These are phyloP conservation scores for Seriola quinqueradiata DNA, from an alignment of 2,113 vertebrate species.

Conservation along the genomic window DNA sequence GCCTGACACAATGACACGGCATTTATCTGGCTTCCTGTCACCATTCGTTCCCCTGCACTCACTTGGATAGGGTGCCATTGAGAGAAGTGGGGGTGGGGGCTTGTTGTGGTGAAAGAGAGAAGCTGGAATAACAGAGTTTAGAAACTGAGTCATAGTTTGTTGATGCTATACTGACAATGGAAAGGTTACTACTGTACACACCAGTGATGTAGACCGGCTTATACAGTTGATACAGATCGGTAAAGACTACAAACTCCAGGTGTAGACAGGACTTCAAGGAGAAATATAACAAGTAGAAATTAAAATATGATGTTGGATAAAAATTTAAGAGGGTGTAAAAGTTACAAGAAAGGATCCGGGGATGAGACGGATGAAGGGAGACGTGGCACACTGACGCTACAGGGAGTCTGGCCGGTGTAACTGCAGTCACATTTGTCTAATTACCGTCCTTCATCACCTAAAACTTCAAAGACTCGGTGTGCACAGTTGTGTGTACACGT, in stretches of 20 bases:
- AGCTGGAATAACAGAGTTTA: neutral
- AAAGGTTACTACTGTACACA: neutral
- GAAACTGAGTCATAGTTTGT: conserved; percentile 21
- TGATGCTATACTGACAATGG: neutral
- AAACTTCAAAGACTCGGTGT: conserved; percentile 44
- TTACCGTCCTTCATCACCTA: conserved; percentile 23
- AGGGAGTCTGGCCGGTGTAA: conserved; percentile 24
- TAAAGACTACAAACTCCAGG: neutral
- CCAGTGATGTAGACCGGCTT: neutral
- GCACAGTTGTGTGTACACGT: conserved; percentile 7
- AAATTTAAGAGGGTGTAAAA: too few relatives aligned
- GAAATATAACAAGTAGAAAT: neutral
- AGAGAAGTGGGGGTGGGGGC: conserved; percentile 14
- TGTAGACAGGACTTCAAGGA: neutral
- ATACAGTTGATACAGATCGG: neutral
- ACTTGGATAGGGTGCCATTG: conserved; percentile 46
- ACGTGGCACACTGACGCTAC: neutral
- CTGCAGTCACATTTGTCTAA: conserved; percentile 34
- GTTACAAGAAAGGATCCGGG: neutral
- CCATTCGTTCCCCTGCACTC: conserved; percentile 67
- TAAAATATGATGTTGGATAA: neutral
- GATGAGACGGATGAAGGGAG: neutral
- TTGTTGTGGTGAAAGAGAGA: neutral
- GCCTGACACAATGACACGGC: conserved; percentile 17
- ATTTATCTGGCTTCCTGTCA: conserved; percentile 75